Base-by-base conservation (phyloP, 2,888 invertebrate species). In the Spodoptera exigua region DNA sequence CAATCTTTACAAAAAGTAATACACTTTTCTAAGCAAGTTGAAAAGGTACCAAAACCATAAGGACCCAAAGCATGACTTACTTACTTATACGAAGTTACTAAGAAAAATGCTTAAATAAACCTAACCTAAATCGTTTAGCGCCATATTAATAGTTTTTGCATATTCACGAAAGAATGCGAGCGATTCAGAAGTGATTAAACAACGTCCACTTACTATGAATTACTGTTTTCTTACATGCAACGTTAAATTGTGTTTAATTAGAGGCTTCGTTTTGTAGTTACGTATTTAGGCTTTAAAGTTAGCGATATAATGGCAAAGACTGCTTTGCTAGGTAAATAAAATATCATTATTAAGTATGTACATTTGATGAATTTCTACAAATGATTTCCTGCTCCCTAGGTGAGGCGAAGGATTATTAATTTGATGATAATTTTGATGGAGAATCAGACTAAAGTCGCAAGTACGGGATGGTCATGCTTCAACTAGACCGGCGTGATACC, bases 171-270 rank as follows among this genome's bases (percentile, higher is more conserved):
- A 7, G 40, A 27, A 48, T 45, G 27, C 39, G 27, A n/a, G 40
- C 27, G 14, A 36, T 34, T 37, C n/a, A 12, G 13, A 47, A 40
- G 49, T 68, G 39, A 45, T 70, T 46, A 46, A 54, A 53, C 43
- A 58, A 46, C 35, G 34, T 40, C 14, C 17, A 43, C 27, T 27
- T 64, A 39, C 53, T 63, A 52, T 59, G 13, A 56, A 61, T 56
- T 63, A 53, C 48, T 16, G 21, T 14, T 13, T 61, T 58, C 18
- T 48, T 32, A 55, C 72, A 68, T 74, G 68, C 64, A 57, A 64
- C 34, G 54, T 17, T 47, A 63, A 68, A 71, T 59, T 61, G 56
- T 51, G 40, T 61, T 51, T 53, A 74, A 75, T 75, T 64, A 71
- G 41, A 59, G 5, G 34, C 32, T 61, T 46, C 43, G 32, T 18